These are phyloP conservation scores for Drosophila phalerata DNA, from an alignment of 2,888 invertebrate species.

Conservation along the genomic window DNA sequence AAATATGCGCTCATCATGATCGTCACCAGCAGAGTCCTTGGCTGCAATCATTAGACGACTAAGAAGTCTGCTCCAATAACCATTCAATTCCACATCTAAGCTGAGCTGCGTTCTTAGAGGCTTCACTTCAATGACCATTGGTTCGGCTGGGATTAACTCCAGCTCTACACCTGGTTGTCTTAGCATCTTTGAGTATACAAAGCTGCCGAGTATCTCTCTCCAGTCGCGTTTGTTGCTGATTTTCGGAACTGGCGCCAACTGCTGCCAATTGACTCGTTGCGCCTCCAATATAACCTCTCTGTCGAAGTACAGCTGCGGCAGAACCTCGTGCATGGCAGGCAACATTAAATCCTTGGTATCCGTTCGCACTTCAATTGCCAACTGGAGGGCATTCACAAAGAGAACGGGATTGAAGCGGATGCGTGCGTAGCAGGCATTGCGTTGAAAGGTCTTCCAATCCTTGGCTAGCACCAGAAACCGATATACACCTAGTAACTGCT, in stretches of 20 bases:
- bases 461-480: slow-evolving; percentile 85
- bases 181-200: slow-evolving; percentile 8
- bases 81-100: slow-evolving; percentile 63
- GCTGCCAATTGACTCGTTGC: slow-evolving; percentile 60
- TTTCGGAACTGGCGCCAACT: slow-evolving; percentile 39
- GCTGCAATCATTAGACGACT: slow-evolving; percentile 50
- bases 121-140: slow-evolving; percentile 51
- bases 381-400: slow-evolving; percentile 89
- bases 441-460: slow-evolving; percentile 88
- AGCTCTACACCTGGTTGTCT: background rate
- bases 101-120: slow-evolving; percentile 23
- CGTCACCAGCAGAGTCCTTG: slow-evolving; percentile 17
- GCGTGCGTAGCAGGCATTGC: slow-evolving; percentile 88
- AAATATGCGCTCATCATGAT: too few relatives aligned
- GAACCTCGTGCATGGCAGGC: slow-evolving; percentile 91
- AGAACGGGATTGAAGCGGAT: slow-evolving; percentile 90
- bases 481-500: slow-evolving; percentile 64
- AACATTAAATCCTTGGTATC: slow-evolving; percentile 89
- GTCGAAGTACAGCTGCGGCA: slow-evolving; percentile 91
- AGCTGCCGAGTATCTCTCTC: slow-evolving; percentile 29
- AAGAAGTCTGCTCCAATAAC: slow-evolving; percentile 66
- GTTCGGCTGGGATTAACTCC: slow-evolving; percentile 29
- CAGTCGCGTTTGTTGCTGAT: slow-evolving; percentile 43
- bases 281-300: slow-evolving; percentile 57
- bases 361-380: slow-evolving; percentile 88